phyloP scores from a whole-genome alignment of 2,888 invertebrate species.

The Ormyrus rosae region DNA sequence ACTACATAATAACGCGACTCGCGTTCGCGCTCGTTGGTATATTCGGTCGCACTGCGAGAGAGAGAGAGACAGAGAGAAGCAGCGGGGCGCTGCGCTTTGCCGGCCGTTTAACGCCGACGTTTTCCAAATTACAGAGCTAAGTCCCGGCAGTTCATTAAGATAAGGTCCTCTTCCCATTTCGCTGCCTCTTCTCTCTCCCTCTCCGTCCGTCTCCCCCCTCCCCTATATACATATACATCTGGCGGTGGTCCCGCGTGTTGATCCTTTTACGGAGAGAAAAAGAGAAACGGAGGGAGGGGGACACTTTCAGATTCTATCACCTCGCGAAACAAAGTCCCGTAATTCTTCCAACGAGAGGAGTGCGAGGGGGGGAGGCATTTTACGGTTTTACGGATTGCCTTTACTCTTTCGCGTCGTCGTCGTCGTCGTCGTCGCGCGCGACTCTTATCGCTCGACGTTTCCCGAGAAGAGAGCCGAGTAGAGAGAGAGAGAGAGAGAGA shows the following conservation, averaged over 20 bases:
- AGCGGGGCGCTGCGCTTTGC: conserved; percentile 9
- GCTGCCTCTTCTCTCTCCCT: conserved; percentile 40
- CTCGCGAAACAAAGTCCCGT: conserved; percentile 63
- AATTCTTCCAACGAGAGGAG: conserved; percentile 56
- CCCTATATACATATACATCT: not conserved
- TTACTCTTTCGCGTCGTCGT: conserved; percentile 16
- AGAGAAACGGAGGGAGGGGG: conserved; percentile 2
- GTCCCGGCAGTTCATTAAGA: conserved; percentile 68
- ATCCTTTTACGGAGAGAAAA: conserved; percentile 40
- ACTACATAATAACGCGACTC: too few species aligned
- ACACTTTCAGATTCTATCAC: conserved; percentile 63
- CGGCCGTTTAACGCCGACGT: conserved; percentile 52
- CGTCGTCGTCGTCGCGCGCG: conserved; percentile 2
- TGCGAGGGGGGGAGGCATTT: not conserved
- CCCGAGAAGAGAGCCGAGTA: not conserved
- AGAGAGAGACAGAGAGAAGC: too few species aligned
- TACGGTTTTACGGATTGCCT: conserved; percentile 48
- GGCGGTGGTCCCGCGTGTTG: conserved; percentile 11
- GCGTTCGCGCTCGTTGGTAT: too few species aligned
- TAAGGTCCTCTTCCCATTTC: conserved; percentile 63
- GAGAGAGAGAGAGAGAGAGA: not conserved
- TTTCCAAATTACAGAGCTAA: conserved; percentile 55
- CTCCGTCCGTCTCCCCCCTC: not conserved
- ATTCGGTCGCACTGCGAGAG: too few species aligned
- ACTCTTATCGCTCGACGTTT: conserved; percentile 36